These are phyloP conservation scores for Hylia prasina DNA, from an alignment of 2,113 vertebrate genomes.

Conservation along the genomic window DNA sequence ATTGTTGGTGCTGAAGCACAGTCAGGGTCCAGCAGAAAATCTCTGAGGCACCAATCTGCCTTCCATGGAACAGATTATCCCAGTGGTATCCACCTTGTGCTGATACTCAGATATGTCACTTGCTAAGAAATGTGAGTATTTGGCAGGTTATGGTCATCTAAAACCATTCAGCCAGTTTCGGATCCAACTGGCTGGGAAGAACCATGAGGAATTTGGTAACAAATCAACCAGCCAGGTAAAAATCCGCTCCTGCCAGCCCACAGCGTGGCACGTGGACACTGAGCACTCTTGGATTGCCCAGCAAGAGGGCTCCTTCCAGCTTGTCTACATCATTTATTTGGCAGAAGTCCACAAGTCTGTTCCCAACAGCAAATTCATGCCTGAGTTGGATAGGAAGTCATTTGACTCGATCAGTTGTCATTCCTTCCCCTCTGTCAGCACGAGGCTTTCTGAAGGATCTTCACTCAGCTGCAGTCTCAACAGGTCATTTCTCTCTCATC, in stretches of 20 bases:
- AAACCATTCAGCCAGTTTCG: not conserved
- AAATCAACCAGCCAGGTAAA: not conserved
- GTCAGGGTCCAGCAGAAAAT: not conserved
- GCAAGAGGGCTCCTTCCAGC: not conserved
- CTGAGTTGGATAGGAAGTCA: not conserved
- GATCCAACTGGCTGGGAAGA: not conserved
- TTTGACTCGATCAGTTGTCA: not conserved
- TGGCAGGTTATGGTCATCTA: not conserved
- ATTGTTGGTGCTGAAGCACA: not conserved
- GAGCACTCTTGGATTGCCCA: not conserved
- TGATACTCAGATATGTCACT: fast-evolving
- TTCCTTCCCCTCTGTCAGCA: not conserved
- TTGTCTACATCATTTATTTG: not conserved
- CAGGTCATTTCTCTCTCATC: constrained; percentile 32
- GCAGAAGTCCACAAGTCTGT: not conserved
- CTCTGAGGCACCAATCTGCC: not conserved
- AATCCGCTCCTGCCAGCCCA: not conserved
- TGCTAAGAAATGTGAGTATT: not conserved
- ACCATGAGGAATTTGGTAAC: not conserved
- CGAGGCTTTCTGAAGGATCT: not conserved
- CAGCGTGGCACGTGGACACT: fast-evolving
- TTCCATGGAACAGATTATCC: not conserved
- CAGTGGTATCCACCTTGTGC: not conserved
- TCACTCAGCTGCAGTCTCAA: not conserved
- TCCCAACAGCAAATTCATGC: not conserved